Percentiles rank a stretch among this genome's conserved stretches.
Conservation (phyloP, 2,797 vertebrate species). For the Glossophaga mutica region DNA sequence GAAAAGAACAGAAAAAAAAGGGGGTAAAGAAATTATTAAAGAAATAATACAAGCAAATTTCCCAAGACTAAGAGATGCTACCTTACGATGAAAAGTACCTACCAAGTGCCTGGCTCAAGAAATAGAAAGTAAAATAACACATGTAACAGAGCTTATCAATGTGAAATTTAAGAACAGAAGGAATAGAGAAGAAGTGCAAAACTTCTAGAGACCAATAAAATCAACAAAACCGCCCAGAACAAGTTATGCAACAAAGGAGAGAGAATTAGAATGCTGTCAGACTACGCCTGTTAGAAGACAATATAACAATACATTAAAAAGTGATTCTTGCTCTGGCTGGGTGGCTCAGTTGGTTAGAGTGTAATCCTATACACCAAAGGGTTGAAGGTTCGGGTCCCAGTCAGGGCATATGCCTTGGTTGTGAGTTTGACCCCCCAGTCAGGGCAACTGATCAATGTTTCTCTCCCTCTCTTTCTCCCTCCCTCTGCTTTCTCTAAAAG, state of each 20-base stretch:
- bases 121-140: not conserved
- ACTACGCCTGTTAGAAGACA: not conserved
- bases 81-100: not conserved
- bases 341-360: too few species aligned
- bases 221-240: not conserved
- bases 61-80: not conserved
- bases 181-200: not conserved
- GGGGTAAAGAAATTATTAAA: not conserved
- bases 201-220: not conserved
- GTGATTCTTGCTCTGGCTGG: not conserved
- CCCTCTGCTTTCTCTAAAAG: not conserved
- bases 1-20: not conserved
- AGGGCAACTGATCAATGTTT: not conserved
- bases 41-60: not conserved
- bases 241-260: not conserved
- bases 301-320: not conserved
- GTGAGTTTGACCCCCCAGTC: too few species aligned
- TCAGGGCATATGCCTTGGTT: not conserved
- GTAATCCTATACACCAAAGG: too few species aligned
- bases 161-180: not conserved
- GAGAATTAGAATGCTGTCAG: not conserved
- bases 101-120: not conserved
- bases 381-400: too few species aligned
- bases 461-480: not conserved
- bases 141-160: not conserved